These are phyloP conservation scores for Pomatorhinus ruficollis DNA, from an alignment of 2,113 vertebrate species.

Conservation along the genomic window DNA sequence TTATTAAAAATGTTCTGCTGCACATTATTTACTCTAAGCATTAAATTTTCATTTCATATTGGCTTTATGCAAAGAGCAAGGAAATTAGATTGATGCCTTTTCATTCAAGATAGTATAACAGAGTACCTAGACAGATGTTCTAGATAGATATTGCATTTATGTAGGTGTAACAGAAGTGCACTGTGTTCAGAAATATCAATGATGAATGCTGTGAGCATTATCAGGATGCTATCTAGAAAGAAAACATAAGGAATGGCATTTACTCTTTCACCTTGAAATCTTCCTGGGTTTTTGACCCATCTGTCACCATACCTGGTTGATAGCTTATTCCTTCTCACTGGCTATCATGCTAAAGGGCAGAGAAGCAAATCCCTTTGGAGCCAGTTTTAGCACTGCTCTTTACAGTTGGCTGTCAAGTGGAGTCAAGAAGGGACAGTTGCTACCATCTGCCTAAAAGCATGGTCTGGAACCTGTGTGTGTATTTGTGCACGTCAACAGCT, in stretches of 20 bases:
- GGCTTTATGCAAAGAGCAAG: background rate
- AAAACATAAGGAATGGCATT: background rate
- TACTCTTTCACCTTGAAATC: background rate
- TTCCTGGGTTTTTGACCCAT: background rate
- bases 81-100: background rate
- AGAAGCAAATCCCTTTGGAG: background rate
- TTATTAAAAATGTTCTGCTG: background rate
- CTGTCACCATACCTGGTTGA: background rate
- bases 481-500: background rate
- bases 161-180: background rate
- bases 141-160: background rate
- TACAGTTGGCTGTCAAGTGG: constrained; percentile 7
- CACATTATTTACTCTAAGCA: background rate
- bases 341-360: background rate
- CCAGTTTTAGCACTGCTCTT: constrained; percentile 1
- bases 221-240: background rate
- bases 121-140: background rate
- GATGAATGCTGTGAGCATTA: background rate
- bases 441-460: background rate
- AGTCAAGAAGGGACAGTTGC: background rate
- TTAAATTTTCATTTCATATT: background rate
- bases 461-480: background rate
- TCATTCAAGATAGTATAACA: background rate
- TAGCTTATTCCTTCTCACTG: constrained; percentile 1
- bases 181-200: background rate